Percentiles rank a stretch among this genome's conserved stretches.
Evolutionary conservation across 2,797 vertebrate genomes (phyloP).

Genomic region (Lutra lutra): DNA sequence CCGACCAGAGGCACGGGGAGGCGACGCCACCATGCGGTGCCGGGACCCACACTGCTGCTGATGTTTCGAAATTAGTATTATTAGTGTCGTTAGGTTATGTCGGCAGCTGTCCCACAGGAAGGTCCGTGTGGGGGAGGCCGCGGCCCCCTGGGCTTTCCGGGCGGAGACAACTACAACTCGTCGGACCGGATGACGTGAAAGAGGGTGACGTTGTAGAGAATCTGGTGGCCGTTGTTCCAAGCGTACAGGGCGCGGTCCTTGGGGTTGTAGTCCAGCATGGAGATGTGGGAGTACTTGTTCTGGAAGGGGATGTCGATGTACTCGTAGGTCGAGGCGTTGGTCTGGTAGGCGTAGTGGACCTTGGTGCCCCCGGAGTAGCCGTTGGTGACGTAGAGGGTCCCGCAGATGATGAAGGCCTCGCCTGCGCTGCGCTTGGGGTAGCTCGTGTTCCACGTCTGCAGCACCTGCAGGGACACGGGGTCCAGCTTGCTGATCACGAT

Average conservation of each 20-base stretch:
- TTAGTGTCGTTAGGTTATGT: not conserved
- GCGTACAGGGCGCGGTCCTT: slow-evolving; percentile 97
- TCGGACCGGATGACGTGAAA: slow-evolving; percentile 98
- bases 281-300: slow-evolving; percentile 98
- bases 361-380: slow-evolving; percentile 97
- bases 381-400: slow-evolving; percentile 97
- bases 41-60: slow-evolving; percentile 61
- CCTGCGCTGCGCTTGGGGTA: slow-evolving; percentile 97
- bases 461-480: slow-evolving; percentile 94
- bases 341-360: slow-evolving; percentile 98
- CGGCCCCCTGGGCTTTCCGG: slow-evolving; percentile 59
- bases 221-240: slow-evolving; percentile 99
- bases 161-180: slow-evolving; percentile 90
- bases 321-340: slow-evolving; percentile 98
- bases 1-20: slow-evolving; percentile 30
- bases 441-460: slow-evolving; percentile 97
- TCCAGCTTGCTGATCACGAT: slow-evolving; percentile 98
- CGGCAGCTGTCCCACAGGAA: slow-evolving; percentile 60
- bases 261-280: slow-evolving; percentile 99
- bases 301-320: slow-evolving; percentile 98
- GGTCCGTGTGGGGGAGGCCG: slow-evolving; percentile 21
- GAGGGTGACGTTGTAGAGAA: slow-evolving; percentile 98
- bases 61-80: slow-evolving; percentile 73
- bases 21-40: slow-evolving; percentile 19
- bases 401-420: slow-evolving; percentile 98